Evolutionary conservation across 2,888 invertebrate genomes (phyloP).

Genomic region (Netelia inedita): DNA sequence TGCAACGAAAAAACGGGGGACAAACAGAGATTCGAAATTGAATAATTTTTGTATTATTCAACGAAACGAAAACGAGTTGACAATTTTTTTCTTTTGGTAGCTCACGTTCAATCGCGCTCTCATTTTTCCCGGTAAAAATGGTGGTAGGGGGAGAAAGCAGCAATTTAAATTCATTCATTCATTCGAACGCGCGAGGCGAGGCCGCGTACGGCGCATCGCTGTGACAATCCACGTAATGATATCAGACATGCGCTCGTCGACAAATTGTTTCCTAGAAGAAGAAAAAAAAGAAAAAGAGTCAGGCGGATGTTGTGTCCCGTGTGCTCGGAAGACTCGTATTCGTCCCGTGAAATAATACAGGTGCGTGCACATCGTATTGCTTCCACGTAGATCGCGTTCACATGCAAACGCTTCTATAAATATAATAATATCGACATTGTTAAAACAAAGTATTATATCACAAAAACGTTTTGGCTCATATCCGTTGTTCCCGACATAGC

Average conservation of each 20-base stretch:
- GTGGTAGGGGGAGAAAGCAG: constrained; percentile 5
- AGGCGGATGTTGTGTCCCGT: constrained; percentile 68
- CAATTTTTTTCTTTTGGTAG: too few relatives aligned
- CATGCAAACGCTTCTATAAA: constrained; percentile 14
- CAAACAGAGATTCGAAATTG: too few relatives aligned
- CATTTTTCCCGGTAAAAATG: too few relatives aligned
- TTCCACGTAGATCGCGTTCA: constrained; percentile 26
- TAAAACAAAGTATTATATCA: constrained; percentile 5
- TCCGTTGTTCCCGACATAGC: constrained; percentile 32
- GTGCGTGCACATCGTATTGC: constrained; percentile 36
- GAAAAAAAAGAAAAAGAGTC: constrained; percentile 52
- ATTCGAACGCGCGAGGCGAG: constrained; percentile 11
- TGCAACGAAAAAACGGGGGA: too few relatives aligned
- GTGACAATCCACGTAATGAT: constrained; percentile 44
- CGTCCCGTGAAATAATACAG: constrained; percentile 27
- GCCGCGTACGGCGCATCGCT: constrained; percentile 17
- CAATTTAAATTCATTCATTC: constrained; percentile 59
- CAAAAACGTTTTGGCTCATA: constrained; percentile 30
- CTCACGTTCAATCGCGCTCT: too few relatives aligned
- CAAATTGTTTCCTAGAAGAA: constrained; percentile 72
- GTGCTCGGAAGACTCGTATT: constrained; percentile 32
- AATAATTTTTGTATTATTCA: too few relatives aligned
- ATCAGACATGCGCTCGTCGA: constrained; percentile 52
- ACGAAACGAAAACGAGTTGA: too few relatives aligned
- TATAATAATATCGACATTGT: too few relatives aligned